Conservation (phyloP, 2,888 invertebrate genomes). For the Metacarcinus magister region DNA sequence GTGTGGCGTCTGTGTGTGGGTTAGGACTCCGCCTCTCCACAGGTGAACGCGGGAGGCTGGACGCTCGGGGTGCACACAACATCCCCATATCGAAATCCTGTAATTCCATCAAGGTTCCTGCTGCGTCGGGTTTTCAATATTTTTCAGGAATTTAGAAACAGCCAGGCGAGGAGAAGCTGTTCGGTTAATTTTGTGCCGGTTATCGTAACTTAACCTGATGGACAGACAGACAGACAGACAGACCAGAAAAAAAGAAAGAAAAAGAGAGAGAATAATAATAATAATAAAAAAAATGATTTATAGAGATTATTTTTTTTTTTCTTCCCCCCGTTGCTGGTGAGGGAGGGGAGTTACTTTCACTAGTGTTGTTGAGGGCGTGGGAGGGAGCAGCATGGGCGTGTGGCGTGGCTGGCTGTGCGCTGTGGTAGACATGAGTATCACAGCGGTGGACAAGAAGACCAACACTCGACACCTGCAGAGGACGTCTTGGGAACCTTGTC, state of each 20-base stretch:
- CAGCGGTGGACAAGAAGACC: background rate
- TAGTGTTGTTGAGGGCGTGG: background rate
- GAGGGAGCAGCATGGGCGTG: background rate
- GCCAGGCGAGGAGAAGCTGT: conserved; percentile 72
- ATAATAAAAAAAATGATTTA: background rate
- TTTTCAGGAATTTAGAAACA: conserved; percentile 79
- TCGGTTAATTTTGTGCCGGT: conserved; percentile 75
- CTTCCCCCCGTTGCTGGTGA: too few relatives aligned
- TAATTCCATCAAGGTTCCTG: conserved; percentile 77
- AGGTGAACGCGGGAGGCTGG: conserved; percentile 62
- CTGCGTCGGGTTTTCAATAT: conserved; percentile 76
- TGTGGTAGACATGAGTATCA: background rate
- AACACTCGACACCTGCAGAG: background rate
- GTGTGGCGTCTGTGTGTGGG: background rate
- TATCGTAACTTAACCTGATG: conserved; percentile 66
- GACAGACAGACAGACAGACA: conserved; percentile 4
- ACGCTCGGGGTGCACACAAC: conserved; percentile 70
- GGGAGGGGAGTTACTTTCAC: too few relatives aligned
- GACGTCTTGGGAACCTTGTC: background rate
- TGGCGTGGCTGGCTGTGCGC: background rate
- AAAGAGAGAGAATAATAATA: background rate
- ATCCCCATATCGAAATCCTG: conserved; percentile 77
- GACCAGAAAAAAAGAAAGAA: background rate
- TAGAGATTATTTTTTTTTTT: background rate
- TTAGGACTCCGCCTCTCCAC: conserved; percentile 59